A percentile compares a stretch with the other conserved stretches of the same genome.
Conservation (phyloP, 1,140 invertebrate genomes). For the Solenopsis fugax region DNA sequence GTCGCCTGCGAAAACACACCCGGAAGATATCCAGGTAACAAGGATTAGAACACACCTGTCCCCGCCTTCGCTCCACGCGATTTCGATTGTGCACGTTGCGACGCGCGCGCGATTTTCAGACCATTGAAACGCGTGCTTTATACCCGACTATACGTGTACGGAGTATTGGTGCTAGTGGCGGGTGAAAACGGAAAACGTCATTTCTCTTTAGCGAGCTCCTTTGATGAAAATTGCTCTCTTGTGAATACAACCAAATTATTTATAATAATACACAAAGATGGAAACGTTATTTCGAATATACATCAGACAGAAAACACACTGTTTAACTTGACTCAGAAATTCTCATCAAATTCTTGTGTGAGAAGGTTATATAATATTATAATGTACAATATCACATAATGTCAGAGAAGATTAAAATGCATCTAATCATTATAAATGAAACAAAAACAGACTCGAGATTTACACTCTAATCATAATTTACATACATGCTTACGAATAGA, state of each 20-base stretch:
- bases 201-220: not conserved
- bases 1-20: slow-evolving; percentile 90
- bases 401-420: not conserved
- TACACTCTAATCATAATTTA: not conserved
- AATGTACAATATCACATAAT: not conserved
- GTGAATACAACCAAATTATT: not conserved
- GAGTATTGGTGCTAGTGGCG: not conserved
- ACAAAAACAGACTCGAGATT: not conserved
- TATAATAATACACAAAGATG: not conserved
- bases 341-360: not conserved
- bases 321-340: not conserved
- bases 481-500: not conserved
- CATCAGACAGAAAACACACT: not conserved
- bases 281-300: not conserved
- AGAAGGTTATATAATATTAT: not conserved
- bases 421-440: too few relatives aligned
- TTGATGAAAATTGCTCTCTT: not conserved
- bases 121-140: not conserved
- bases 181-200: not conserved
- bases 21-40: slow-evolving; percentile 80
- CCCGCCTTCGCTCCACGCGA: slow-evolving; percentile 56
- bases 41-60: slow-evolving; percentile 64
- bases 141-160: not conserved
- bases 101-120: slow-evolving; percentile 24
- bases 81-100: slow-evolving; percentile 20